Evolutionary conservation across 2,113 vertebrate genomes (phyloP).

Genomic region (Pagrus major): DNA sequence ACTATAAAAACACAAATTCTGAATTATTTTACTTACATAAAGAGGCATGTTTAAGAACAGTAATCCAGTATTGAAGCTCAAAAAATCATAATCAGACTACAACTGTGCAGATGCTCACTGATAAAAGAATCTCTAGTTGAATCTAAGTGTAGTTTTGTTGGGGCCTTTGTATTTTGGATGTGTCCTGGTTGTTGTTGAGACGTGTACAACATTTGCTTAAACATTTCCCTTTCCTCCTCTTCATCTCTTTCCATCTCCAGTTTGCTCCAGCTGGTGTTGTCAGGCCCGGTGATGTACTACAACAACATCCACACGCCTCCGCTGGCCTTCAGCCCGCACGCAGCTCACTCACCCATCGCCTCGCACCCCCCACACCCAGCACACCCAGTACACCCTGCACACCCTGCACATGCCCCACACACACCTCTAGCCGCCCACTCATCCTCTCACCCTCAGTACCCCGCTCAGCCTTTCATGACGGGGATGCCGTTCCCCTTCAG

Average conservation of each 20-base stretch:
- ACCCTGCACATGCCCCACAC: conserved; percentile 67
- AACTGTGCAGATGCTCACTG: neutral
- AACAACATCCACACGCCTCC: conserved; percentile 95
- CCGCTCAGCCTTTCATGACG: conserved; percentile 88
- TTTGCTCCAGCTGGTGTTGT: conserved; percentile 97
- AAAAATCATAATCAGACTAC: neutral
- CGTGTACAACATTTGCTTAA: neutral
- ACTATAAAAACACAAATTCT: no score
- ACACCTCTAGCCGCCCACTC: conserved; percentile 71
- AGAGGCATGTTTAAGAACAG: neutral
- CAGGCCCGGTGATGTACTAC: conserved; percentile 94
- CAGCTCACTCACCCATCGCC: conserved; percentile 82
- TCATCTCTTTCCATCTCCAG: conserved; percentile 77
- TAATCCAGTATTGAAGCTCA: neutral
- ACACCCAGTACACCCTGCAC: conserved; percentile 79
- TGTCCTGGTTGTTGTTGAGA: neutral
- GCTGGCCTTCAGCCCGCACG: conserved; percentile 85
- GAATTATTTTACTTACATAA: no score
- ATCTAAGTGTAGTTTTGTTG: neutral
- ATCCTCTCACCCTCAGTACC: conserved; percentile 79
- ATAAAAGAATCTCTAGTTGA: neutral
- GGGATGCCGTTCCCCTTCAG: conserved; percentile 91
- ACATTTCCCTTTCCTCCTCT: neutral
- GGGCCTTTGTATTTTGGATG: neutral
- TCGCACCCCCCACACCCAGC: conserved; percentile 81